These are phyloP conservation scores for Polyommatus iphigenia DNA, from an alignment of 2,888 invertebrate genomes.

Conservation along the genomic window DNA sequence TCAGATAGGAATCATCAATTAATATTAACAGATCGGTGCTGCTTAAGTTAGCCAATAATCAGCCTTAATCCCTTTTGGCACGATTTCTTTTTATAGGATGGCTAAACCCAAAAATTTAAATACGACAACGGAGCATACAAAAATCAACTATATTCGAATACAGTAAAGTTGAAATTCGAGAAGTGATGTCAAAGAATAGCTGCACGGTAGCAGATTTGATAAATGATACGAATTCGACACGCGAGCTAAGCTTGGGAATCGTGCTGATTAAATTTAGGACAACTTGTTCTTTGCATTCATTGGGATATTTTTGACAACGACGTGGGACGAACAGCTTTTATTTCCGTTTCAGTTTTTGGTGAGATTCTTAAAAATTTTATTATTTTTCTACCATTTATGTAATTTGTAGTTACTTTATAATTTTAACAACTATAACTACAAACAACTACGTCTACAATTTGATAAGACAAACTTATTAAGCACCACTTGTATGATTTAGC, in stretches of 20 bases:
- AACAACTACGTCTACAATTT: no score
- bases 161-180: neutral
- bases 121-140: neutral
- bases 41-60: slow-evolving; percentile 20
- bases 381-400: no score
- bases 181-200: slow-evolving; percentile 24
- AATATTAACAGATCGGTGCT: slow-evolving; percentile 19
- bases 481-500: no score
- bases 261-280: slow-evolving; percentile 50
- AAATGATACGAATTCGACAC: slow-evolving; percentile 53
- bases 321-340: neutral
- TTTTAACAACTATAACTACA: no score
- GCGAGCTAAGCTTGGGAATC: slow-evolving; percentile 51
- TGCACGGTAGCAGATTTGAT: slow-evolving; percentile 43
- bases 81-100: slow-evolving; percentile 27
- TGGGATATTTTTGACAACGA: slow-evolving; percentile 40
- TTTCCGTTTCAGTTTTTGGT: slow-evolving; percentile 1
- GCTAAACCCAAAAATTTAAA: slow-evolving; percentile 7
- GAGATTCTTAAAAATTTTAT: no score
- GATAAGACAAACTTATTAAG: no score
- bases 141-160: neutral
- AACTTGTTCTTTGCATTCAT: slow-evolving; percentile 43
- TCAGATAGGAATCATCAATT: slow-evolving; percentile 25
- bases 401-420: no score
- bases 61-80: slow-evolving; percentile 17